Base-by-base conservation (phyloP, 2,113 vertebrate genomes). In the Bubo scandiacus region DNA sequence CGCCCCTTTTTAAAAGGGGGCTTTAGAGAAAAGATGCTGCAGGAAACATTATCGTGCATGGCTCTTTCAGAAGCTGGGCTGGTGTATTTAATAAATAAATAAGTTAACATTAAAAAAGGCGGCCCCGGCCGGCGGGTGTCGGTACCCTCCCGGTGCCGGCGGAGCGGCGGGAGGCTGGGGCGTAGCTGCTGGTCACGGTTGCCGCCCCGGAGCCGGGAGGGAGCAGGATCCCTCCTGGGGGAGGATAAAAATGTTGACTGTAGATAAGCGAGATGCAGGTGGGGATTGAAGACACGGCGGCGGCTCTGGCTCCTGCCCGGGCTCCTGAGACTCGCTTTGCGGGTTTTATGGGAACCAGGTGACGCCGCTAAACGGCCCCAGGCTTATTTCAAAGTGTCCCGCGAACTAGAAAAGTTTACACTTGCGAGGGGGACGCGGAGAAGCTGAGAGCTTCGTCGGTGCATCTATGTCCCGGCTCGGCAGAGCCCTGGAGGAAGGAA, bases 181-280 rank as follows among this genome's bases (percentile, higher is more conserved):
- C 3, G 45, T 49, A 59, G 65, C 63, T 74, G 55, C 45, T 5
- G 40, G 17, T 30, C 4, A 38, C 38, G 32, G 52, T 47, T 81
- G 23, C 85, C 80, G 77, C 96, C 97, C 86, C 66, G 70, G 96
- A 98, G 88, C 97, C 90, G 92, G 97, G 97, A 97, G 90, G 85
- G 61, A 97, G 92, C 79, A 93, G 88, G 95, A 96, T 92, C 96
- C 90, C 80, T 96, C 66, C 52, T 85, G 85, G 86, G 70, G 83
- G 92, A 74, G 90, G 95, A 93, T 97, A 90, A 98, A 98, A 98
- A 94, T 98, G 97, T 98, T 98, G 97, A 98, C 98, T 95, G 90
- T 97, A 98, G 98, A 98, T 98, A 98, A 98, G 96, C 38, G 45
- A 57, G 11, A 49, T 83, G 87, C 95, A 95, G 94, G 84, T 95